Conservation (phyloP, 2,888 invertebrate genomes). For the Eupeodes luniger region DNA sequence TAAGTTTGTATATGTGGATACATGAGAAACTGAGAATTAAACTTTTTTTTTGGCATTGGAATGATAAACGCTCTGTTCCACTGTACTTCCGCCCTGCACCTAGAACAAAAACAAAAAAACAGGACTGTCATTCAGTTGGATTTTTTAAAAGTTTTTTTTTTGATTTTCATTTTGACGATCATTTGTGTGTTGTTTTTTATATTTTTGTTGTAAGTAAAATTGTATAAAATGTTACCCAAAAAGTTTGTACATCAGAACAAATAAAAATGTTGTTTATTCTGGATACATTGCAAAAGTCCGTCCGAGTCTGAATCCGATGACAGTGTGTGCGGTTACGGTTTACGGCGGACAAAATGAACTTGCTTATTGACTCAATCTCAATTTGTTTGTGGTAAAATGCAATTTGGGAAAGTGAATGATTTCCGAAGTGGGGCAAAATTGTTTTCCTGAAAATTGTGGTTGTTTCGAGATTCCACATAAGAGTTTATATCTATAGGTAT, state of each 20-base stretch:
- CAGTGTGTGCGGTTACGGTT: conserved; percentile 41
- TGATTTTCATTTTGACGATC: conserved; percentile 49
- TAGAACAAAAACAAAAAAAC: conserved; percentile 9
- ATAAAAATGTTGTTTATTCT: conserved; percentile 4
- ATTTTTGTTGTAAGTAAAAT: conserved; percentile 20
- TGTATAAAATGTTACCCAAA: conserved; percentile 12
- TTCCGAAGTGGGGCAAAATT: conserved; percentile 27
- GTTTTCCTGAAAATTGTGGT: conserved; percentile 38
- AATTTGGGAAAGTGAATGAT: conserved; percentile 48
- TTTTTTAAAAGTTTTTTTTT: not conserved
- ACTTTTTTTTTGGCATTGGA: conserved; percentile 39
- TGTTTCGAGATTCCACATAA: conserved; percentile 8
- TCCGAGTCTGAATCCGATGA: conserved; percentile 6
- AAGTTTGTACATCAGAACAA: conserved; percentile 40
- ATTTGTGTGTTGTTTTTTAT: not conserved
- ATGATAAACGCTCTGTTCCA: conserved; percentile 9
- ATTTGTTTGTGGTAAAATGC: conserved; percentile 58
- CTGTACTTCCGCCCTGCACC: not conserved
- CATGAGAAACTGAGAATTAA: not conserved
- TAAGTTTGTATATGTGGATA: conserved; percentile 24
- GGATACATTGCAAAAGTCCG: conserved; percentile 4
- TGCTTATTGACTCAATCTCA: conserved; percentile 47
- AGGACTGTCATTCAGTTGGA: conserved; percentile 21
- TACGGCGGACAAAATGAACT: conserved; percentile 38
- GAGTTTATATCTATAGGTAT: not conserved